Evolutionary conservation across 2,113 vertebrate species (phyloP).

Genomic region (Nothobranchius kuhntae): DNA sequence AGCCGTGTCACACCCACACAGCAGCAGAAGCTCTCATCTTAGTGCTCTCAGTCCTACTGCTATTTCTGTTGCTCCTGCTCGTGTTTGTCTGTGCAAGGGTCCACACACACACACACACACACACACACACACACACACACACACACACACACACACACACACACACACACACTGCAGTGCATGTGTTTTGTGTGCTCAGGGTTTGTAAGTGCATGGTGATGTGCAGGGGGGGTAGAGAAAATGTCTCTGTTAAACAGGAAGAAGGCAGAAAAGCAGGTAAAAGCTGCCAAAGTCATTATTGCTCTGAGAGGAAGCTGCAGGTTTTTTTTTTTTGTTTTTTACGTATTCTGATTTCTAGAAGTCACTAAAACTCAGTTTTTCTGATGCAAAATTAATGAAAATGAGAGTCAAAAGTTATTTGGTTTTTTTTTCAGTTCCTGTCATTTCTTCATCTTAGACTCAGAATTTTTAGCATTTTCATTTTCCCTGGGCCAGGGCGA

Average conservation of each 20-base stretch:
- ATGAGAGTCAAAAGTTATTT: not conserved
- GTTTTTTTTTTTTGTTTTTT: constrained; percentile 16
- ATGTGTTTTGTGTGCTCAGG: constrained; percentile 28
- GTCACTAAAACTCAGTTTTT: too few species aligned
- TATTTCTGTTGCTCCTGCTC: constrained; percentile 51
- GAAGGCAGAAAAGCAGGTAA: constrained; percentile 31
- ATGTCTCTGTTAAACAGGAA: constrained; percentile 37
- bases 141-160: too few species aligned
- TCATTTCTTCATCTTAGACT: constrained; percentile 29
- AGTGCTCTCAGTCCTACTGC: constrained; percentile 46
- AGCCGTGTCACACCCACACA: constrained; percentile 62
- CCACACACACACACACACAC: constrained; percentile 1
- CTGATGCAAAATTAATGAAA: not conserved
- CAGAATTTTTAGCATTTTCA: not conserved
- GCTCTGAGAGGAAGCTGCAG: constrained; percentile 10
- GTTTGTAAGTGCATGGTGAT: constrained; percentile 33
- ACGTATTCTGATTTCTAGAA: constrained; percentile 1
- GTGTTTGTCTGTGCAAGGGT: constrained; percentile 24
- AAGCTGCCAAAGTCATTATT: constrained; percentile 52
- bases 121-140: not conserved
- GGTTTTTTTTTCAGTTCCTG: constrained; percentile 5
- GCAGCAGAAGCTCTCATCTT: constrained; percentile 65
- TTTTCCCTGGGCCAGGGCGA: not conserved
- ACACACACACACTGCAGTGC: not conserved
- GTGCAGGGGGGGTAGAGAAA: constrained; percentile 42